Conservation (phyloP, 2,797 vertebrate genomes). For the Perodicticus potto region DNA sequence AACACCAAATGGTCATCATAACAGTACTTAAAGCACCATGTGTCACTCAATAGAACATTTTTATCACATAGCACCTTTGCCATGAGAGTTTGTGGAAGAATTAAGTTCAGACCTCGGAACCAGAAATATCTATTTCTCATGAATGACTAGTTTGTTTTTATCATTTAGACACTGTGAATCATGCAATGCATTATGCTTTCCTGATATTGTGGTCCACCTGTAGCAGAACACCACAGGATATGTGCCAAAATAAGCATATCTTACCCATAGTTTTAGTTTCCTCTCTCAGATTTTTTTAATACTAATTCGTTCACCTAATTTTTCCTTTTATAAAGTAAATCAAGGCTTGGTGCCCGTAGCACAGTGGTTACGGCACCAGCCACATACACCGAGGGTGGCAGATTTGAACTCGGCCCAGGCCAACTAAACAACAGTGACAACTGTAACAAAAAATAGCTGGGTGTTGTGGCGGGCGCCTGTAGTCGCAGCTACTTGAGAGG, state of each 20-base stretch:
- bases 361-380: no score
- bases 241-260: background rate
- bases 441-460: no score
- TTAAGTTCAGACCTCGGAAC: slow-evolving; percentile 21
- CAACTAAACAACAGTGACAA: no score
- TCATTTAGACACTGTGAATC: slow-evolving; percentile 27
- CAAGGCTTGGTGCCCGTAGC: no score
- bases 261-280: slow-evolving; percentile 13
- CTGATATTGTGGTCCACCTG: background rate
- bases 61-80: slow-evolving; percentile 20
- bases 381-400: no score
- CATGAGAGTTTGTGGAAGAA: slow-evolving; percentile 11
- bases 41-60: slow-evolving; percentile 38
- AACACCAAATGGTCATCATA: background rate
- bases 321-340: slow-evolving; percentile 43
- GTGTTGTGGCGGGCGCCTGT: no score
- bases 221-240: slow-evolving; percentile 21
- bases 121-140: slow-evolving; percentile 29
- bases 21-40: background rate
- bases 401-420: no score
- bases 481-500: no score
- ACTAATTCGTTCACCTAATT: slow-evolving; percentile 32
- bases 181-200: background rate
- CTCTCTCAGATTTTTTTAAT: background rate
- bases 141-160: background rate